Base-by-base conservation (phyloP, 1,140 invertebrate species). In the Glossosoma conforme region DNA sequence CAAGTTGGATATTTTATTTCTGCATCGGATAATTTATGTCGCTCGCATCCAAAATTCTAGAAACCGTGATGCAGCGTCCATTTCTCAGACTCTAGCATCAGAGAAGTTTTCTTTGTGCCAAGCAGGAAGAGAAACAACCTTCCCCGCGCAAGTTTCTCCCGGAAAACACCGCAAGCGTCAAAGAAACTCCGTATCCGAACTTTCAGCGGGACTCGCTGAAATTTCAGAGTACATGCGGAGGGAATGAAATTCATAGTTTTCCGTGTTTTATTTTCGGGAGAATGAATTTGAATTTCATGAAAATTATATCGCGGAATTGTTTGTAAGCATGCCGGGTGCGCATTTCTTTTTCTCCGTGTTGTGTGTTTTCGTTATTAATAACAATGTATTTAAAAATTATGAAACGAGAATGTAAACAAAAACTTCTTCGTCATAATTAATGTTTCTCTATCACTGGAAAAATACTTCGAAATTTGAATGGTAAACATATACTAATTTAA, bases 41-140 rank as follows among this genome's bases (percentile, higher is more conserved):
- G 37, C 25, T 22, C 33, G 54, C 54, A 56, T 56, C 40, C 48
- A 52, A 56, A n/a, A n/a, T n/a, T n/a, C n/a, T n/a, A n/a, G n/a
- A n/a, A n/a, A 56, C 54, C 25, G 48, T 52, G 54, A 56, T 44
- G 49, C 49, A 42, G 54, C 44, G 30, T 44, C 48, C 44, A 52
- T 56, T 46, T 56, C 49, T 56, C n/a, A n/a, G n/a, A n/a, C 54
- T 52, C 48, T 45, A 49, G 35, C 54, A n/a, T n/a, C n/a, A 38
- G 28, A 35, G 32, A 51, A 50, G 38, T 54, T 32, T 49, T 40
- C 46, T 20, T 21, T 17, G 37, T 56, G 54, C 54, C 54, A 56
- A 56, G 52, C 54, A 52, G 54, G 54, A 56, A 56, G 54, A 44
- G 19, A 43, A 33, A 30, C n/a, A 35, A 18, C 36, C 44, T 40